Percentiles rank a stretch among this genome's conserved stretches.
phyloP scores from a whole-genome alignment of 1,140 invertebrate genomes.

The Mercenaria mercenaria region DNA sequence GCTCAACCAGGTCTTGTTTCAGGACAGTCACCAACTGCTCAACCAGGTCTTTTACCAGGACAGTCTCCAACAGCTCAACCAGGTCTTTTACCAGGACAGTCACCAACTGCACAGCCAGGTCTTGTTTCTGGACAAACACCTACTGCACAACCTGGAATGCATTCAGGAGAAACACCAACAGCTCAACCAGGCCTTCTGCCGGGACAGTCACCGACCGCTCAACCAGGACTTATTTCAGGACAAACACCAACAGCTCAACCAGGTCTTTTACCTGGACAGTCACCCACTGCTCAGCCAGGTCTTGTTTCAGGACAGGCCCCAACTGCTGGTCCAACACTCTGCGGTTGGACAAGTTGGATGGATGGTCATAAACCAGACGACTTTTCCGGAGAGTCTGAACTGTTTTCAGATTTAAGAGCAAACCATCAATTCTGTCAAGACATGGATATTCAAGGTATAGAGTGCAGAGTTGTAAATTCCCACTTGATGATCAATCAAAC shows the following conservation, averaged over 20 bases:
- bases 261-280: neutral
- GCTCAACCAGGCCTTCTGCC: slow-evolving; percentile 39
- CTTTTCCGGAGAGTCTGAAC: slow-evolving; percentile 88
- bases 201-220: slow-evolving; percentile 49
- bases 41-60: neutral
- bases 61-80: slow-evolving; percentile 46
- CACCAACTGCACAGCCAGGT: slow-evolving; percentile 63
- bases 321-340: slow-evolving; percentile 47
- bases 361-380: slow-evolving; percentile 77
- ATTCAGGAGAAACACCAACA: slow-evolving; percentile 9
- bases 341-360: slow-evolving; percentile 83
- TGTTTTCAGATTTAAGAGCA: slow-evolving; percentile 87
- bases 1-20: slow-evolving; percentile 14
- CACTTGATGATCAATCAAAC: slow-evolving; percentile 57
- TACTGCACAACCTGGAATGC: slow-evolving; percentile 29
- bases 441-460: slow-evolving; percentile 81
- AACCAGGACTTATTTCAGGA: neutral
- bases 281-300: slow-evolving; percentile 38
- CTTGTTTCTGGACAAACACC: slow-evolving; percentile 18
- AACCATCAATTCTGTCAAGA: slow-evolving; percentile 86
- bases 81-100: slow-evolving; percentile 6
- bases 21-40: slow-evolving; percentile 45
- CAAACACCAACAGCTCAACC: slow-evolving; percentile 6
- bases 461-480: slow-evolving; percentile 76
- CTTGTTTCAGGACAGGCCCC: slow-evolving; percentile 22